phyloP scores from a whole-genome alignment of 2,888 invertebrate species.

The Ornithoptera priamus region DNA sequence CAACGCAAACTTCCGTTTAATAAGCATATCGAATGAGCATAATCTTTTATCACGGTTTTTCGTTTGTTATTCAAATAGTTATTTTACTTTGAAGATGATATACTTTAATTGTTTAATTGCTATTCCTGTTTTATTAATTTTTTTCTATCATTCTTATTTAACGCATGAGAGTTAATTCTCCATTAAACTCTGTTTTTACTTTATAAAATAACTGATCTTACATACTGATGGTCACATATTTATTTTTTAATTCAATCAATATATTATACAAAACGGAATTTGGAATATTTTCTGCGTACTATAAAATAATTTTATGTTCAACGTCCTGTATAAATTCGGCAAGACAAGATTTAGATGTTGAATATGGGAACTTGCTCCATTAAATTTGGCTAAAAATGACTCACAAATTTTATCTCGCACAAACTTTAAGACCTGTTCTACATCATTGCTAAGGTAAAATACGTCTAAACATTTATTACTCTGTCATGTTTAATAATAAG shows the following conservation, averaged over 20 bases:
- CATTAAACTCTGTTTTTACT: too few species aligned
- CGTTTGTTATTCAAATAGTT: not conserved
- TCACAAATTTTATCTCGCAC: not conserved
- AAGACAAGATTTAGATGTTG: constrained; percentile 39
- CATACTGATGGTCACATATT: too few species aligned
- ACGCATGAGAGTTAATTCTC: too few species aligned
- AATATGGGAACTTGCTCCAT: constrained; percentile 41
- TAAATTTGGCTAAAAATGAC: constrained; percentile 11
- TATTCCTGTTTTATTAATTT: too few species aligned
- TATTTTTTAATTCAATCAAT: too few species aligned
- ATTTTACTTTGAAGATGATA: not conserved
- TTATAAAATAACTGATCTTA: too few species aligned
- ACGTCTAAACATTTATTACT: not conserved
- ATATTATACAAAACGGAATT: too few species aligned
- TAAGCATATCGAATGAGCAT: constrained; percentile 13
- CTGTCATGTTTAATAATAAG: constrained; percentile 4
- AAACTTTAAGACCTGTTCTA: not conserved
- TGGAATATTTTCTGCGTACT: too few species aligned
- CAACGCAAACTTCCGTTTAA: constrained; percentile 18
- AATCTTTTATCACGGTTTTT: not conserved
- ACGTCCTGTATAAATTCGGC: constrained; percentile 40
- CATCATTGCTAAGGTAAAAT: not conserved
- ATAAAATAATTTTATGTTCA: constrained; percentile 43
- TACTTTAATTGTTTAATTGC: not conserved
- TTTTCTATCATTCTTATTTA: too few species aligned